Base-by-base conservation (phyloP, 2,888 invertebrate species). In the Incurvaria masculella region DNA sequence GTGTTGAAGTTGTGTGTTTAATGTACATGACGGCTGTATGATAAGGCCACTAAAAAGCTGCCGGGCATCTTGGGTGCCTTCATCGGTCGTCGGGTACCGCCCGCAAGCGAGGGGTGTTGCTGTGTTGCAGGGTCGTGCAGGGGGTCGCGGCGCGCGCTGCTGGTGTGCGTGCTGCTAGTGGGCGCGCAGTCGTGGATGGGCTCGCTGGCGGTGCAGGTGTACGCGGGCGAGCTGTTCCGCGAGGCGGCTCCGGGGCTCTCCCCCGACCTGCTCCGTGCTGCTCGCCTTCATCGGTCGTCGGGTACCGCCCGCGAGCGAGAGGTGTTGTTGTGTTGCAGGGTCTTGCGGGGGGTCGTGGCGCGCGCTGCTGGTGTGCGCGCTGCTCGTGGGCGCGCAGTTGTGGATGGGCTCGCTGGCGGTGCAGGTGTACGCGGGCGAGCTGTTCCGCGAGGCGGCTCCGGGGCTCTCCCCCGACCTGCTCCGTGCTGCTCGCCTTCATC, bases 401-500 rank as follows among this genome's bases (percentile, higher is more conserved):
- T 50, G 66, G 11, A 76, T 78, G 74, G 79, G 79, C 0, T 65
- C 76, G 47, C 67, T 76, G 0, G 66, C 73, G 3, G 72, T 78
- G 0, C 73, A 75, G 45, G 71, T 75, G 3, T 75, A 81, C 53
- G 79, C 82, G 0, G 74, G 79, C 52, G 66, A 64, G 1, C 80
- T 85, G 44, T 82, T 85, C 59, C 58, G 63, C 1, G 61, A 73
- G 46, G 73, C 84, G 0, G 81, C 81, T 1, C 81, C 81, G 2
- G 63, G 64, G 78, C 1, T 73, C 73, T 0, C 69, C 82, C 0
- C 69, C 81, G 42, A 53, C 70, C 17, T 81, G 84, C 44, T 80
- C 86, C 0, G 83, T 87, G 0, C 61, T 84, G 18, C 79, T 87
- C 5, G 85, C 83, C 0, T 55, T 69, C 0, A 75, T 85, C 0